phyloP scores from a whole-genome alignment of 2,113 vertebrate genomes.

The Rattus norvegicus region DNA sequence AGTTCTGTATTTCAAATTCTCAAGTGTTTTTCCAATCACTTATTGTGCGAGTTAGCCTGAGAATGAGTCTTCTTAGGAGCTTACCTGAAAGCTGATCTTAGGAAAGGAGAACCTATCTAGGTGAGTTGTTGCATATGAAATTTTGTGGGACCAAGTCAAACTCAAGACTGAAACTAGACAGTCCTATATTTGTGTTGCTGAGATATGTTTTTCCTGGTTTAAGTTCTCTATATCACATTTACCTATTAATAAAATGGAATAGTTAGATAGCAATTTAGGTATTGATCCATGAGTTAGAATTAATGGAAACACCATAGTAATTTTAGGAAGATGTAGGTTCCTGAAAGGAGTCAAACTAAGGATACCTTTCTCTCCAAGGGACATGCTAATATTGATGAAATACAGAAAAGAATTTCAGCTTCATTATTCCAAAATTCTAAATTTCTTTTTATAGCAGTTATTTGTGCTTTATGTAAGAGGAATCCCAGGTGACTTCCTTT shows the following conservation, averaged over 20 bases:
- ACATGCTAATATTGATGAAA: background rate
- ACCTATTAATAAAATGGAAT: background rate
- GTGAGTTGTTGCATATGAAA: background rate
- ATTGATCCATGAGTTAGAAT: background rate
- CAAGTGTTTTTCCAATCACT: background rate
- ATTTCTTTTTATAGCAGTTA: background rate
- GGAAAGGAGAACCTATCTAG: background rate
- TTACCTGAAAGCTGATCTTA: background rate
- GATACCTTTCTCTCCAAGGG: background rate
- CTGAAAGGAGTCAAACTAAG: background rate
- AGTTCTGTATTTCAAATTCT: background rate
- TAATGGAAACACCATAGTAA: background rate
- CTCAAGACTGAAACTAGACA: background rate
- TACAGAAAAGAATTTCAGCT: background rate
- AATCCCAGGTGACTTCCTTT: background rate
- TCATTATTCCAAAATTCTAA: background rate
- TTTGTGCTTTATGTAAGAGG: background rate
- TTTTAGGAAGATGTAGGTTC: background rate
- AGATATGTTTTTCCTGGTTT: background rate
- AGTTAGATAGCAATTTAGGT: too few relatives aligned
- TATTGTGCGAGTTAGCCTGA: background rate
- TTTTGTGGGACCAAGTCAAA: background rate
- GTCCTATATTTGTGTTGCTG: background rate
- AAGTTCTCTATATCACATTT: background rate
- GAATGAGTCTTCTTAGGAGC: background rate